Conservation (phyloP, 2,113 vertebrate species). For the Zonotrichia leucophrys region DNA sequence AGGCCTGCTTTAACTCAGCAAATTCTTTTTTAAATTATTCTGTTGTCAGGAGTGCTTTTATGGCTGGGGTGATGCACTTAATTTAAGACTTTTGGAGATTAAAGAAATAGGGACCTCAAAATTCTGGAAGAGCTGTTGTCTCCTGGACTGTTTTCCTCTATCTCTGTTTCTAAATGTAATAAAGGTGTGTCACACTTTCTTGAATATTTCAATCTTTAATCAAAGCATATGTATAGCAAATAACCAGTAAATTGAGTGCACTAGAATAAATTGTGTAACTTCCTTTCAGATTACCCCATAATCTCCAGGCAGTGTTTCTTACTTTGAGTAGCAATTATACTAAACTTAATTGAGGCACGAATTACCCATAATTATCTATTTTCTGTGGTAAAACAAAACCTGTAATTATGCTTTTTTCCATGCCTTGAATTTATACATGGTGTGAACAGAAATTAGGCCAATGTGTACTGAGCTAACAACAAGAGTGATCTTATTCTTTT, state of each 20-base stretch:
- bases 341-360: background rate
- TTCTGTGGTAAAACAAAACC: constrained; percentile 17
- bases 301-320: constrained; percentile 3
- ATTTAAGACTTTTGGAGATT: background rate
- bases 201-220: background rate
- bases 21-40: background rate
- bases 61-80: background rate
- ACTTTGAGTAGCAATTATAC: constrained; percentile 20
- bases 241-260: background rate
- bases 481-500: background rate
- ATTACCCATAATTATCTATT: constrained; percentile 41
- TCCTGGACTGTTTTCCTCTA: background rate
- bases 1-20: background rate
- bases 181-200: background rate
- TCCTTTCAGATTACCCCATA: constrained; percentile 1
- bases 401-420: constrained; percentile 21
- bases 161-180: background rate
- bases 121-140: background rate
- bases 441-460: background rate
- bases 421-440: background rate
- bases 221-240: background rate
- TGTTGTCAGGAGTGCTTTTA: background rate
- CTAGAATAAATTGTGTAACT: background rate
- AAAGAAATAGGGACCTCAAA: background rate
- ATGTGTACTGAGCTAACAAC: background rate